Evolutionary conservation across 2,797 vertebrate genomes (phyloP).

Genomic region (Hozukius guyotensis): DNA sequence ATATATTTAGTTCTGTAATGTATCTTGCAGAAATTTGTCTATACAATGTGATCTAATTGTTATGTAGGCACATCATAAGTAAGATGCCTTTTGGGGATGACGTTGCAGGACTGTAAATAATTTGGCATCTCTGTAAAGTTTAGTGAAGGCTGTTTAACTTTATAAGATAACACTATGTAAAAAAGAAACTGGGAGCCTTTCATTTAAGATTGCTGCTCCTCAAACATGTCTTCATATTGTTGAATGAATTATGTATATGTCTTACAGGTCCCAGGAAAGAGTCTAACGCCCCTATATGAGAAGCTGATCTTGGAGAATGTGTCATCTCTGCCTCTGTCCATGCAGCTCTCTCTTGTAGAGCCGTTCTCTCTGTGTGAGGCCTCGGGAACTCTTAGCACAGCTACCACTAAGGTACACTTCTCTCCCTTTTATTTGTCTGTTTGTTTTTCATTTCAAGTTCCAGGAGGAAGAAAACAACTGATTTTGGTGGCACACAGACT

Average conservation of each 20-base stretch:
- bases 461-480: background rate
- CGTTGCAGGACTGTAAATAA: background rate
- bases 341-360: constrained; percentile 75
- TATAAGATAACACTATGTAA: background rate
- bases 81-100: background rate
- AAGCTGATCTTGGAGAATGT: constrained; percentile 86
- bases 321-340: constrained; percentile 80
- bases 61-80: background rate
- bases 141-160: background rate
- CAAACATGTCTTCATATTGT: background rate
- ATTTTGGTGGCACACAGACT: background rate
- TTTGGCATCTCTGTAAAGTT: background rate
- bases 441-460: background rate
- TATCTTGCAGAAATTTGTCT: background rate
- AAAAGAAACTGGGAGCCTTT: background rate
- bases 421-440: background rate
- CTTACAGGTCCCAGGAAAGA: constrained; percentile 75
- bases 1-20: background rate
- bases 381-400: constrained; percentile 7
- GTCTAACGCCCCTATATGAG: constrained; percentile 77
- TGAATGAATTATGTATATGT: background rate
- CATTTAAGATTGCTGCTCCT: background rate
- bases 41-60: background rate
- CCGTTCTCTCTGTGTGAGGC: constrained; percentile 85
- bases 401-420: constrained; percentile 73